phyloP scores from a whole-genome alignment of 2,113 vertebrate genomes.

The Baryphthengus martii region DNA sequence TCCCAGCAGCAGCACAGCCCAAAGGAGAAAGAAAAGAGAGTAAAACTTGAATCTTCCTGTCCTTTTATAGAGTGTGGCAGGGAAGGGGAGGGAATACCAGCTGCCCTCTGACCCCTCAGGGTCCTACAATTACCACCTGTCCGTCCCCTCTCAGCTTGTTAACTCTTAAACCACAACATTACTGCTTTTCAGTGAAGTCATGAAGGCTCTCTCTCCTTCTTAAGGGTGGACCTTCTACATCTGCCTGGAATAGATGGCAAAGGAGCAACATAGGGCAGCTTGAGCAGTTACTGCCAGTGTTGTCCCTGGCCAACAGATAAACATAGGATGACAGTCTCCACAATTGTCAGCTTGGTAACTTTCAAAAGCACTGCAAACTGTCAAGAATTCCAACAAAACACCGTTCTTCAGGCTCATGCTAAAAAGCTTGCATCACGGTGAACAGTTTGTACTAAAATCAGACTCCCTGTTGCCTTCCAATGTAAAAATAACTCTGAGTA shows the following conservation, averaged over 20 bases:
- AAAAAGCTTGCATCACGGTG: background rate
- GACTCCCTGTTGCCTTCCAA: background rate
- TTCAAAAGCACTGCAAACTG: background rate
- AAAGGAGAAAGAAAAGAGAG: no score
- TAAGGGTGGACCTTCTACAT: background rate
- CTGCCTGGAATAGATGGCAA: background rate
- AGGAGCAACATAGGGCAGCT: background rate
- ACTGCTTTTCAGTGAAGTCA: background rate
- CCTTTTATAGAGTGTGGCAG: no score
- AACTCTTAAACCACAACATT: no score
- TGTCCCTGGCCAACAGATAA: background rate
- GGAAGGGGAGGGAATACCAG: no score
- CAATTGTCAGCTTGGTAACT: background rate
- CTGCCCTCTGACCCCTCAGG: no score
- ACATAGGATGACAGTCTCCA: background rate
- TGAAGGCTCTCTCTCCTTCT: background rate
- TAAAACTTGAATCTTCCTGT: no score
- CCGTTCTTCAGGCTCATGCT: background rate
- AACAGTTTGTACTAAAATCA: constrained; percentile 8
- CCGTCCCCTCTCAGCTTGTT: no score
- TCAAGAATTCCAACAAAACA: background rate
- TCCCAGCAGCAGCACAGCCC: no score
- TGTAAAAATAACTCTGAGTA: constrained; percentile 24
- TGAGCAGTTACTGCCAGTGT: background rate
- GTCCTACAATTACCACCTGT: no score